phyloP scores from a whole-genome alignment of 92 coral and sea anemone species.

The Epizoanthus stellaris region DNA sequence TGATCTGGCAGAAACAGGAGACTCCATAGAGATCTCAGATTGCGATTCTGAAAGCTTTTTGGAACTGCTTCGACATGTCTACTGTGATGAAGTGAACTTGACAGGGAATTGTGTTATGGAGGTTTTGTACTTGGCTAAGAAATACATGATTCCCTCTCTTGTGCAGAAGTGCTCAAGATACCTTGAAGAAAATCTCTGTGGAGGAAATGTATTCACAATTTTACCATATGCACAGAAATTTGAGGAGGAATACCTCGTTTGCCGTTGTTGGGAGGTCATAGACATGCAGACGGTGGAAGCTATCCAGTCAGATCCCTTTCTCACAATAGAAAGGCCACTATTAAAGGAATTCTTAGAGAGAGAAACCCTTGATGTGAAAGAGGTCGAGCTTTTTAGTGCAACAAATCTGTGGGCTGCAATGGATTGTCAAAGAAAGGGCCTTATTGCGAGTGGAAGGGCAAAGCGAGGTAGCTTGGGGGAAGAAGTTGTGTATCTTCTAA shows the following conservation, averaged over 20 bases:
- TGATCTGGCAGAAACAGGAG: conserved; percentile 65
- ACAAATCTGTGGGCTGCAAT: conserved; percentile 60
- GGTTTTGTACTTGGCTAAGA: conserved; percentile 66
- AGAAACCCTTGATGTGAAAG: conserved; percentile 57
- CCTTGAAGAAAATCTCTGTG: conserved; percentile 54
- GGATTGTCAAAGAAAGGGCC: conserved; percentile 26
- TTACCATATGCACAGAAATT: conserved; percentile 52
- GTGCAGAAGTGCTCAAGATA: conserved; percentile 55
- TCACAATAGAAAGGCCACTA: conserved; percentile 38
- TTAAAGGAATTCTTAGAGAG: conserved; percentile 49
- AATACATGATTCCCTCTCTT: conserved; percentile 66
- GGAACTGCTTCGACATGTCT: conserved; percentile 71
- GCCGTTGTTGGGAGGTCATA: conserved; percentile 65
- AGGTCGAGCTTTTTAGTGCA: conserved; percentile 60
- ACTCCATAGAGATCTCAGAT: conserved; percentile 65
- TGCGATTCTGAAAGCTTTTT: conserved; percentile 66
- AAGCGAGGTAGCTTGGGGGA: conserved; percentile 50
- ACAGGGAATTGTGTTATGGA: conserved; percentile 56
- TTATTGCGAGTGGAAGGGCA: conserved; percentile 24
- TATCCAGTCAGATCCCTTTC: conserved; percentile 49
- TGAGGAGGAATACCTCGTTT: conserved; percentile 51
- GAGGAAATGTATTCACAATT: conserved; percentile 60
- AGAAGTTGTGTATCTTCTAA: conserved; percentile 29
- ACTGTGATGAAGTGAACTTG: conserved; percentile 58
- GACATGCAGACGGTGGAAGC: conserved; percentile 57